Conservation (phyloP, 2,113 vertebrate genomes). For the Mystacornis crossleyi region DNA sequence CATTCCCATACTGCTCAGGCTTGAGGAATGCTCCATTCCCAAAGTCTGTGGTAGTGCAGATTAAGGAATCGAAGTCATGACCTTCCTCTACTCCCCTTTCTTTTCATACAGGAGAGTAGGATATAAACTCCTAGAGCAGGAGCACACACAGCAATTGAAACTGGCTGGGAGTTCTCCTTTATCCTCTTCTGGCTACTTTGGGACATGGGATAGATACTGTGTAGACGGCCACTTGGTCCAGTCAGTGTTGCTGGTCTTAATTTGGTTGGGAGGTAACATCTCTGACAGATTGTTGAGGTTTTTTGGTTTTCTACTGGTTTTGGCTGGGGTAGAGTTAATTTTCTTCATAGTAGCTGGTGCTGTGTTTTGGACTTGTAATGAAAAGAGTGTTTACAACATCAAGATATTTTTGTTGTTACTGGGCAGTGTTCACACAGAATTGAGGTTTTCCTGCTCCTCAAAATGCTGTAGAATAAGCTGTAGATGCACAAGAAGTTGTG, state of each 20-base stretch:
- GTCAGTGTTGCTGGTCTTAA: not conserved
- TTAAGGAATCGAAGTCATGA: not conserved
- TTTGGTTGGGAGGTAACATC: not conserved
- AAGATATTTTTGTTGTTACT: not conserved
- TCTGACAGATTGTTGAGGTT: not conserved
- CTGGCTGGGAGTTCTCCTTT: not conserved
- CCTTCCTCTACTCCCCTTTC: not conserved
- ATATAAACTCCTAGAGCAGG: not conserved
- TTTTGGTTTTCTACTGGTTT: not conserved
- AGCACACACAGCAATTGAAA: not conserved
- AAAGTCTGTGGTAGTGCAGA: not conserved
- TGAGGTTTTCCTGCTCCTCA: not conserved
- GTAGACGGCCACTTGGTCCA: not conserved
- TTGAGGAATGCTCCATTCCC: not conserved
- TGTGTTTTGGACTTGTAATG: not conserved
- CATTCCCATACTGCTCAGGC: not conserved
- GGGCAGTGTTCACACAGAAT: not conserved
- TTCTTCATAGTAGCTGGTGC: not conserved
- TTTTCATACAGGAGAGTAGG: not conserved
- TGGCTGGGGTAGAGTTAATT: not conserved
- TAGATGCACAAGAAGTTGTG: not conserved
- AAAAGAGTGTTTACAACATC: not conserved
- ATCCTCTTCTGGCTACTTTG: not conserved
- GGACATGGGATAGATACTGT: not conserved
- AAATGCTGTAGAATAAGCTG: fast-evolving